Conservation (phyloP, 2,797 vertebrate genomes). For the Remorina albescens region DNA sequence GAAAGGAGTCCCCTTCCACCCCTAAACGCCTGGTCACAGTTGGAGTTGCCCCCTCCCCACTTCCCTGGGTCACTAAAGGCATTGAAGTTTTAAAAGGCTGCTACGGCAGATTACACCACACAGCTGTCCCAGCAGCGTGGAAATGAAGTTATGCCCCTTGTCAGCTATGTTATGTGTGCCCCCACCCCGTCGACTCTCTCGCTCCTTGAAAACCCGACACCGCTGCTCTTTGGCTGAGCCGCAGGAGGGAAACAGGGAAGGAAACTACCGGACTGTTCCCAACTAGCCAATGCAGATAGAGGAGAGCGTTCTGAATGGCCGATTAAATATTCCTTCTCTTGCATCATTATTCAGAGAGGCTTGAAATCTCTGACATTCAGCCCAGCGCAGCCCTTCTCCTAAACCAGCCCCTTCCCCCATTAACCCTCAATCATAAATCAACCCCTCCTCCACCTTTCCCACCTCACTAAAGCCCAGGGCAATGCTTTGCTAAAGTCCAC, state of each 20-base stretch:
- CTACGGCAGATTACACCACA: conserved; percentile 96
- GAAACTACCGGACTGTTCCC: conserved; percentile 35
- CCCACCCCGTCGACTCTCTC: conserved; percentile 47
- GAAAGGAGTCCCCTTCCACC: conserved; percentile 81
- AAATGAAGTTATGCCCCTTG: conserved; percentile 97
- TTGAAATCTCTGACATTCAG: conserved; percentile 66
- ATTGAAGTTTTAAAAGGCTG: conserved; percentile 94
- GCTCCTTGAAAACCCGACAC: conserved; percentile 52
- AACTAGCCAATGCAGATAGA: conserved; percentile 11
- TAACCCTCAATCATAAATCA: conserved; percentile 76
- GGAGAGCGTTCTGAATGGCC: conserved; percentile 58
- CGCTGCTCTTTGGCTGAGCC: conserved; percentile 40
- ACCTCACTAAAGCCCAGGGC: conserved; percentile 58
- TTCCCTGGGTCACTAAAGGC: conserved; percentile 90
- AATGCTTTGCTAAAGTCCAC: conserved; percentile 32
- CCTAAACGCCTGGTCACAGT: conserved; percentile 92
- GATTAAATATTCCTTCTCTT: conserved; percentile 71
- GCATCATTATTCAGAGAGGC: conserved; percentile 64
- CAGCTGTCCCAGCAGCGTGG: conserved; percentile 96
- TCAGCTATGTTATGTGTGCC: conserved; percentile 86
- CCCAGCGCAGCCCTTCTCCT: conserved; percentile 42
- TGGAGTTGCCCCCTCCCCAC: conserved; percentile 88
- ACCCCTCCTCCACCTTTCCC: conserved; percentile 76
- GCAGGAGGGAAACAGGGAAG: conserved; percentile 32
- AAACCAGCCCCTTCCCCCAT: conserved; percentile 60